Base-by-base conservation (phyloP, 2,797 vertebrate genomes). In the Morus bassanus region DNA sequence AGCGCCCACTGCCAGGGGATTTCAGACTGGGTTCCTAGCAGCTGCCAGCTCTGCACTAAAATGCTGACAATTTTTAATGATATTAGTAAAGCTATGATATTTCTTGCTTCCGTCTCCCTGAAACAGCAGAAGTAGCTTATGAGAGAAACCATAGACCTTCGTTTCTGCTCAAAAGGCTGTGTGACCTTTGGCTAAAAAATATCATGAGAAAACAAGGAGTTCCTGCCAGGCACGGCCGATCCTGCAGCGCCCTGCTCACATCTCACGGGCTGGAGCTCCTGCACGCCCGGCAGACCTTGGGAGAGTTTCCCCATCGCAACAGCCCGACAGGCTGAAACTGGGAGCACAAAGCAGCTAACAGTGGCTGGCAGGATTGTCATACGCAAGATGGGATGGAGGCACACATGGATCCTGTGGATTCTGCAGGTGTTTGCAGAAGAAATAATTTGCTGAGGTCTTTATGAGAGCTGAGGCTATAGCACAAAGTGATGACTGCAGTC, bases 221-320 rank as follows among this genome's bases (percentile, higher is more conserved):
- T 56, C 33, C 54, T 35, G 33, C 27, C 50, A 41, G 33, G 88
- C 37, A 60, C 0, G 4, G 59, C 33, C 0, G 5, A 6, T 61
- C 35, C 77, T 37, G 59, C 70, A 81, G 87, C 3, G 3, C 39
- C 51, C 18, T 2, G 2, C 61, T 63, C 63, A 13, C n/a, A 59
- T 37, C 35, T 43, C 6, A 1, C 2, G 7, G 17, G 27, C 28
- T 2, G 4, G 57, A 63, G 51, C n/a, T 77, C 22, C 51, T 0
- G 7, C 27, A 8, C 0, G 7, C n/a, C 39, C 4, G 2, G 25
- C 59, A 56, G 21, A 28, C 27, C 5, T 51, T 1, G 1, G 17
- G 48, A 3, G 30, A 57, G 16, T 18, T 50, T 51, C 46, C n/a
- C 46, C 23, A 0, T 31, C 2, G 5, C 28, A 85, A 50, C 30